Percentiles rank a stretch among this genome's conserved stretches.
phyloP scores from a whole-genome alignment of 2,797 vertebrate species.

The Lycodopsis pacificus region DNA sequence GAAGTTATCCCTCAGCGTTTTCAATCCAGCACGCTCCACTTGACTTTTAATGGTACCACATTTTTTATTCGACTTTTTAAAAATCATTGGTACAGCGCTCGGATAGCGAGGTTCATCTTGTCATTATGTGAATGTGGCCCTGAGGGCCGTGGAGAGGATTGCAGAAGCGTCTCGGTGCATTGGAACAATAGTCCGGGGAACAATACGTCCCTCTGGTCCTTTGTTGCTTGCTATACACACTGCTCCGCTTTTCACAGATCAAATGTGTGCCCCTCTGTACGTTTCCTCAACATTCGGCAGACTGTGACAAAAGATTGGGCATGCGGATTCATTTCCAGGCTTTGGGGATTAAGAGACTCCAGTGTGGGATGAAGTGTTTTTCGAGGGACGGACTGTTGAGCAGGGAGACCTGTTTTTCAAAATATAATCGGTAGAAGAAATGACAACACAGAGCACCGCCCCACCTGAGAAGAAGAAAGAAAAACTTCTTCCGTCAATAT shows the following conservation, averaged over 20 bases:
- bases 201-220: constrained; percentile 41
- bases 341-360: not conserved
- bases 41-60: constrained; percentile 58
- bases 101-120: constrained; percentile 48
- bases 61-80: constrained; percentile 41
- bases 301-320: constrained; percentile 12
- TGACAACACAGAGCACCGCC: not conserved
- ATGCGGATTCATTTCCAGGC: constrained; percentile 8
- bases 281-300: constrained; percentile 11
- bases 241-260: constrained; percentile 25
- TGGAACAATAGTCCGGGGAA: constrained; percentile 44
- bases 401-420: not conserved
- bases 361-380: not conserved
- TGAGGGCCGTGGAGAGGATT: constrained; percentile 43
- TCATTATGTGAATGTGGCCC: constrained; percentile 59
- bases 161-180: constrained; percentile 24
- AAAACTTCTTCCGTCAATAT: not conserved
- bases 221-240: constrained; percentile 33
- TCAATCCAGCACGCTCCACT: constrained; percentile 48
- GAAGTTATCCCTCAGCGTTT: constrained; percentile 58
- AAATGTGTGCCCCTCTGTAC: not conserved
- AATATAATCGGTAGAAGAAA: not conserved
- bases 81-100: constrained; percentile 29
- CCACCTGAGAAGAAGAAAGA: not conserved
- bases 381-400: not conserved